Conservation (phyloP, 2,888 invertebrate species). For the Seira ritae region DNA sequence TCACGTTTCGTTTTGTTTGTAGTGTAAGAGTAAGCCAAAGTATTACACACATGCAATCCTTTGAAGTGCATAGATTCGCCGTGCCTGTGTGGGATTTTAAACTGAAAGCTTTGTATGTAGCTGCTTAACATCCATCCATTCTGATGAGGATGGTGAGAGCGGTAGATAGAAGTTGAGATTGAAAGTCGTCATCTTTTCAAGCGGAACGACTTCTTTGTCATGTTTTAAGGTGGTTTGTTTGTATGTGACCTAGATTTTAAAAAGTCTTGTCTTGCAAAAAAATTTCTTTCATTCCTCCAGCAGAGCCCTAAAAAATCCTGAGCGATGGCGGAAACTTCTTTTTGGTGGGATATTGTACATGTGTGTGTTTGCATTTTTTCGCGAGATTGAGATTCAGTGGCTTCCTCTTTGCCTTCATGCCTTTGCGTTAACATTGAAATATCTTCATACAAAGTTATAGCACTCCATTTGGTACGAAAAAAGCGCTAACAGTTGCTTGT, state of each 20-base stretch:
- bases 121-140: too few relatives aligned
- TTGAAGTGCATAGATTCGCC: background rate
- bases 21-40: background rate
- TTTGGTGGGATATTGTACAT: too few relatives aligned
- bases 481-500: background rate
- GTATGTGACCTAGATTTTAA: conserved; percentile 51
- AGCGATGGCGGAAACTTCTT: too few relatives aligned
- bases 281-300: conserved; percentile 17
- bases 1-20: background rate
- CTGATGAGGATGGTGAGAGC: background rate
- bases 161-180: conserved; percentile 9
- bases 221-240: conserved; percentile 3
- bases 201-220: conserved; percentile 15
- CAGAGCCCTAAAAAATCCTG: too few relatives aligned
- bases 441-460: too few relatives aligned
- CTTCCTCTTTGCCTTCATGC: too few relatives aligned
- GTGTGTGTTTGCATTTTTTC: too few relatives aligned
- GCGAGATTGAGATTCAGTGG: too few relatives aligned
- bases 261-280: background rate
- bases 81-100: background rate
- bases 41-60: background rate
- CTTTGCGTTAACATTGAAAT: too few relatives aligned
- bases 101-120: background rate
- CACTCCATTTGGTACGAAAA: too few relatives aligned
- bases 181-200: conserved; percentile 29